Percentiles rank a stretch among this genome's conserved stretches.
Evolutionary conservation across 1,140 invertebrate species (phyloP).

Genomic region (Ips typographus): DNA sequence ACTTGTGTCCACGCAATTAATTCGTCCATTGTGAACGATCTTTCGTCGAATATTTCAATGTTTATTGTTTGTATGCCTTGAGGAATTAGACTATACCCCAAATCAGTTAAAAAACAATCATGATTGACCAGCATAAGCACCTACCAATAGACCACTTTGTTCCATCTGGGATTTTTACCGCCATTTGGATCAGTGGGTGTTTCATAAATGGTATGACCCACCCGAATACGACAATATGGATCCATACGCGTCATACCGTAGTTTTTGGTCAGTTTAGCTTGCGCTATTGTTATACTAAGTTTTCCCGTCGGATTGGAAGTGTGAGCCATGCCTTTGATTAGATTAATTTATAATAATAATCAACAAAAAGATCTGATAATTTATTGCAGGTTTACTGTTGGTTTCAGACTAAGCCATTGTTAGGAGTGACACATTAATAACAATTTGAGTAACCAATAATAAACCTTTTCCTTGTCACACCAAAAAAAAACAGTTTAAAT

Average conservation of each 20-base stretch:
- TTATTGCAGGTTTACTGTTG: too few relatives aligned
- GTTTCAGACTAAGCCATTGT: not conserved
- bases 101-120: constrained; percentile 14
- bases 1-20: constrained; percentile 90
- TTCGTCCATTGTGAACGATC: constrained; percentile 94
- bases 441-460: too few relatives aligned
- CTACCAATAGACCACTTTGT: constrained; percentile 90
- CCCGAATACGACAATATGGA: constrained; percentile 88
- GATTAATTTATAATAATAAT: not conserved
- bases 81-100: constrained; percentile 72
- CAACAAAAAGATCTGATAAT: not conserved
- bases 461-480: not conserved
- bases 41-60: constrained; percentile 95
- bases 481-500: not conserved
- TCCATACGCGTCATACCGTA: constrained; percentile 97
- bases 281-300: constrained; percentile 78
- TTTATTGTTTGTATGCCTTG: constrained; percentile 85
- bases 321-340: constrained; percentile 13
- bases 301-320: constrained; percentile 66
- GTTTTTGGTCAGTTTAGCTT: constrained; percentile 92
- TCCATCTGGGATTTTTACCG: constrained; percentile 95
- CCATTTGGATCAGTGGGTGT: constrained; percentile 93
- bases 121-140: constrained; percentile 24
- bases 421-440: too few relatives aligned
- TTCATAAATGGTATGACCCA: constrained; percentile 93